Conservation (phyloP, 2,888 invertebrate species). For the Heliconius aoede region DNA sequence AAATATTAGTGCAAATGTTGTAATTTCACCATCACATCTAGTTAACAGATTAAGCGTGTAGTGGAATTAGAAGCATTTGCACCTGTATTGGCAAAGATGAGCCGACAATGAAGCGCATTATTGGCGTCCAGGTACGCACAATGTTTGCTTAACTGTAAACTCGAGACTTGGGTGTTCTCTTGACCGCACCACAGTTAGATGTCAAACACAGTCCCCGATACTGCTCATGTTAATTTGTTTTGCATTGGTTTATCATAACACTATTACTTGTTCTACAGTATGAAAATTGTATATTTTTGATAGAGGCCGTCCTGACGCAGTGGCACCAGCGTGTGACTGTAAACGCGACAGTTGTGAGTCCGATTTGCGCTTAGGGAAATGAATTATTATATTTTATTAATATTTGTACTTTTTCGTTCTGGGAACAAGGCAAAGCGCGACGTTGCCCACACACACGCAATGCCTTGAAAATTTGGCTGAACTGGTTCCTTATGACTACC, state of each 20-base stretch:
- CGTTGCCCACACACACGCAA: too few species aligned
- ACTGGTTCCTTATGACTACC: too few species aligned
- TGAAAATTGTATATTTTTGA: neutral
- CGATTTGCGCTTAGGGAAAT: too few species aligned
- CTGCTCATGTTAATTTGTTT: constrained; percentile 80
- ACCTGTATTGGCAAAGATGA: constrained; percentile 66
- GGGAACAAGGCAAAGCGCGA: too few species aligned
- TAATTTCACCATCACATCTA: constrained; percentile 42
- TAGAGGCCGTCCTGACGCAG: neutral
- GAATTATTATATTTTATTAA: too few species aligned
- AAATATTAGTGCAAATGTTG: constrained; percentile 45
- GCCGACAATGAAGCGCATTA: constrained; percentile 79
- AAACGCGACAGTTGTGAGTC: too few species aligned
- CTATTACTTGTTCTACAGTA: neutral
- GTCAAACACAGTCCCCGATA: constrained; percentile 74
- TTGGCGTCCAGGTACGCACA: constrained; percentile 72
- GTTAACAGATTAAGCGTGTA: constrained; percentile 45
- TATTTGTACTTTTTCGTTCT: too few species aligned
- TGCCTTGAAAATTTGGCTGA: too few species aligned
- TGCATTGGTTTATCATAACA: constrained; percentile 62
- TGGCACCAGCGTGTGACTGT: too few species aligned
- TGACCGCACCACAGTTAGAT: constrained; percentile 75
- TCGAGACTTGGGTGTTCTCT: constrained; percentile 70
- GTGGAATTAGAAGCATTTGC: constrained; percentile 61
- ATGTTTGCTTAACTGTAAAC: constrained; percentile 79